These are phyloP conservation scores for Prochilodus magdalenae DNA, from an alignment of 2,113 vertebrate species.

Conservation along the genomic window DNA sequence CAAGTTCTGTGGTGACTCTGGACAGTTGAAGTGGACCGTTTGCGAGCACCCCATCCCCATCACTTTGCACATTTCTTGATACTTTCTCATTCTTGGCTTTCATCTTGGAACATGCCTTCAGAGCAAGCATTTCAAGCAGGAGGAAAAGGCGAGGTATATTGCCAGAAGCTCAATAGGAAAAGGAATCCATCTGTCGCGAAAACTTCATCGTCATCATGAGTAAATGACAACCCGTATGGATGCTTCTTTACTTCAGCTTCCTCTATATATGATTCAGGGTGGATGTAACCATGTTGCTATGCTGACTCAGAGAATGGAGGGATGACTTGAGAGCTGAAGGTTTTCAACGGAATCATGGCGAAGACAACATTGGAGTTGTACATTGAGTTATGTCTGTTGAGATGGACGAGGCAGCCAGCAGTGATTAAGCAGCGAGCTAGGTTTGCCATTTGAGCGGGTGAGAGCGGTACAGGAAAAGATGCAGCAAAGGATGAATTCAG, in stretches of 20 bases:
- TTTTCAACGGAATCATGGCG: constrained; percentile 59
- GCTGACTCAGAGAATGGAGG: constrained; percentile 44
- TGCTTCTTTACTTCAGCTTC: constrained; percentile 1
- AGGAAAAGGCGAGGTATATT: background rate
- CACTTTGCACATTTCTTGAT: constrained; percentile 21
- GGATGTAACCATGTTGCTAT: constrained; percentile 4
- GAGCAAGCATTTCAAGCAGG: constrained; percentile 21
- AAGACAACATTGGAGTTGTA: constrained; percentile 60
- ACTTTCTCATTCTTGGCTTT: constrained; percentile 52
- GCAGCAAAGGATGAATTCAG: constrained; percentile 77
- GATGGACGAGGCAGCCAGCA: constrained; percentile 43
- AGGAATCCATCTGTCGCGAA: background rate
- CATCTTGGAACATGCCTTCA: constrained; percentile 45
- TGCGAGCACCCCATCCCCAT: constrained; percentile 60
- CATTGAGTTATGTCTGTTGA: constrained; percentile 61
- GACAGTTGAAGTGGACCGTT: background rate
- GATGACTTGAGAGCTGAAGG: constrained; percentile 56
- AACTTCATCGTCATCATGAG: background rate
- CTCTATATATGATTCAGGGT: constrained; percentile 31
- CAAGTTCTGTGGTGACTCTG: background rate
- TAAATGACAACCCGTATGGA: background rate
- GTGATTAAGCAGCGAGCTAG: constrained; percentile 50
- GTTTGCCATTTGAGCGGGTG: constrained; percentile 65
- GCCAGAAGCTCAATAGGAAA: background rate
- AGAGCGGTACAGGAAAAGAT: constrained; percentile 60